phyloP scores from a whole-genome alignment of 2,888 invertebrate genomes.

The Phortica magna region DNA sequence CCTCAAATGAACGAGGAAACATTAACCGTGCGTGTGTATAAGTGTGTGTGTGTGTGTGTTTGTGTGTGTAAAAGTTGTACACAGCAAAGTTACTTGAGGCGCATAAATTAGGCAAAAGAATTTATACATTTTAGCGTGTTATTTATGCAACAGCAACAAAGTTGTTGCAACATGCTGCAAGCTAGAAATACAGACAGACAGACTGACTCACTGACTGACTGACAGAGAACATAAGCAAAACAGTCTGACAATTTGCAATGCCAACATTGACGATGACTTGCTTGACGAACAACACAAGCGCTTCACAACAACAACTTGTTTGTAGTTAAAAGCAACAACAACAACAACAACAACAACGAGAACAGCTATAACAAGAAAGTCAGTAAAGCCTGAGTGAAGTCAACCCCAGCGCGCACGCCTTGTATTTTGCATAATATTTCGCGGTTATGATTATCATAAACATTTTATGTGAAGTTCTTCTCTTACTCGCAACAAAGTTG shows the following conservation, averaged over 20 bases:
- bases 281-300: background rate
- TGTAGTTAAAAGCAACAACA: constrained; percentile 3
- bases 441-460: constrained; percentile 30
- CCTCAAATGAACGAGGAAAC: background rate
- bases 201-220: constrained; percentile 8
- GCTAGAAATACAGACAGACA: constrained; percentile 16
- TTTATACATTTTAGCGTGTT: constrained; percentile 71
- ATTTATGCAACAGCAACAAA: constrained; percentile 69
- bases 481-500: background rate
- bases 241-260: constrained; percentile 28
- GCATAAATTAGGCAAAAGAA: constrained; percentile 72
- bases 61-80: constrained; percentile 11
- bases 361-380: background rate
- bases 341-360: background rate
- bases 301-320: constrained; percentile 17
- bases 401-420: background rate
- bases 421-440: constrained; percentile 2
- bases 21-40: background rate
- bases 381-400: constrained; percentile 8
- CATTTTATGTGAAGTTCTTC: constrained; percentile 20
- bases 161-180: background rate
- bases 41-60: background rate
- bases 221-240: constrained; percentile 21
- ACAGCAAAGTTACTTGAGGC: constrained; percentile 52
- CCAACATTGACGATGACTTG: constrained; percentile 2